These are phyloP conservation scores for Cranoglanis bouderius DNA, from an alignment of 2,113 vertebrate genomes.

Conservation along the genomic window DNA sequence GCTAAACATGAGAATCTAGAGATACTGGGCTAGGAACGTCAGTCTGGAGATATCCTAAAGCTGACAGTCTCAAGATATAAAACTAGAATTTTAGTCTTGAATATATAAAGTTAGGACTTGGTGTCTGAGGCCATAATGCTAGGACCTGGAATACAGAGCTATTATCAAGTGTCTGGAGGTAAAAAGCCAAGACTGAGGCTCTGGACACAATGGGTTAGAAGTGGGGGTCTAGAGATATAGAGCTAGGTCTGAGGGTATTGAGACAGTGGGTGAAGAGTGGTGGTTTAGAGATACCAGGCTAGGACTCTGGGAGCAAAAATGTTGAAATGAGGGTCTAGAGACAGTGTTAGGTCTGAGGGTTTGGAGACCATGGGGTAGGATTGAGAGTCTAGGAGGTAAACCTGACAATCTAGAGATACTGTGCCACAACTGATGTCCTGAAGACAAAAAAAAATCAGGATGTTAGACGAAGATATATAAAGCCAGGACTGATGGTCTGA, in stretches of 20 bases:
- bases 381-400: neutral
- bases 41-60: neutral
- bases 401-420: neutral
- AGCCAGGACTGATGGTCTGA: neutral
- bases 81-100: neutral
- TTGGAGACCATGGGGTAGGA: neutral
- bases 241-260: neutral
- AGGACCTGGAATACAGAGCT: neutral
- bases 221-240: neutral
- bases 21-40: neutral
- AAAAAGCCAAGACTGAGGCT: neutral
- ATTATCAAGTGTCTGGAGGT: neutral
- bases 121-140: neutral
- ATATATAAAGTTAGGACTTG: neutral
- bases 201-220: neutral
- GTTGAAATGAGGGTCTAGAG: neutral
- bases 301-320: neutral
- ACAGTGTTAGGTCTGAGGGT: neutral
- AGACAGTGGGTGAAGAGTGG: neutral
- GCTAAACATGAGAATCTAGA: neutral
- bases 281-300: neutral
- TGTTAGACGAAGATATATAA: neutral
- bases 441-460: neutral
- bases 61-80: neutral
- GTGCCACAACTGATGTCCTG: neutral